Evolutionary conservation across 2,888 invertebrate species (phyloP).

Genomic region (Toxonevra muliebris): DNA sequence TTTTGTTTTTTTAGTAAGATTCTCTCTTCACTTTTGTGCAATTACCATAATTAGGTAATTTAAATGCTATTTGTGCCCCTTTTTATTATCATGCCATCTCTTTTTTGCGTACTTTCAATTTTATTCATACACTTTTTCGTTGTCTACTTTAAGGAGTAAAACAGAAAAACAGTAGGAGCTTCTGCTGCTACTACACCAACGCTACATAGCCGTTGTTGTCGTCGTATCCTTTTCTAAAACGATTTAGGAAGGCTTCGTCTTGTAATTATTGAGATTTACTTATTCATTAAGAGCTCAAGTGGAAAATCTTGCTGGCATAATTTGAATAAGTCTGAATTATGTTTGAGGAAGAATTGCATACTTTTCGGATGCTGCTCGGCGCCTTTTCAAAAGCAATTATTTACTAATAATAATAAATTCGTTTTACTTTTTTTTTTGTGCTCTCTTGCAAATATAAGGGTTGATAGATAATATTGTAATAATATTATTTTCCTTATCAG

Average conservation of each 20-base stretch:
- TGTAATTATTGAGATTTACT: conserved; percentile 26
- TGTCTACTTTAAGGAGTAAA: too few species aligned
- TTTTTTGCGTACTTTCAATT: background rate
- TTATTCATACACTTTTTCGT: too few species aligned
- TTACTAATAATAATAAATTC: too few species aligned
- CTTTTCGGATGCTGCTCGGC: too few species aligned
- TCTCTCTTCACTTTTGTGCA: conserved; percentile 8
- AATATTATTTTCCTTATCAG: too few species aligned
- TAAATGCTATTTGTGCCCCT: conserved; percentile 27
- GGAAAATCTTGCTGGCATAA: conserved; percentile 1
- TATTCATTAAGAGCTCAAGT: conserved; percentile 28
- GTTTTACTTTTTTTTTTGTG: too few species aligned
- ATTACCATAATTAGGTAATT: conserved; percentile 35
- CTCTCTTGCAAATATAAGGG: too few species aligned
- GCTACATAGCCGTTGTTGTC: background rate
- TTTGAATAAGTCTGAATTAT: background rate
- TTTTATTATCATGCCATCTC: background rate
- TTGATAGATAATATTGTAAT: too few species aligned
- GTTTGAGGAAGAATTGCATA: too few species aligned
- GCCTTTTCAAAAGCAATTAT: too few species aligned
- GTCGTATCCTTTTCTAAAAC: background rate
- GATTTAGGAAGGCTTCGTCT: background rate
- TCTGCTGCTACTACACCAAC: too few species aligned
- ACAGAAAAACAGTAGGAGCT: too few species aligned
- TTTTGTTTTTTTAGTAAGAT: background rate